Base-by-base conservation (phyloP, 2,888 invertebrate species). In the Caenorhabditis imperialis region DNA sequence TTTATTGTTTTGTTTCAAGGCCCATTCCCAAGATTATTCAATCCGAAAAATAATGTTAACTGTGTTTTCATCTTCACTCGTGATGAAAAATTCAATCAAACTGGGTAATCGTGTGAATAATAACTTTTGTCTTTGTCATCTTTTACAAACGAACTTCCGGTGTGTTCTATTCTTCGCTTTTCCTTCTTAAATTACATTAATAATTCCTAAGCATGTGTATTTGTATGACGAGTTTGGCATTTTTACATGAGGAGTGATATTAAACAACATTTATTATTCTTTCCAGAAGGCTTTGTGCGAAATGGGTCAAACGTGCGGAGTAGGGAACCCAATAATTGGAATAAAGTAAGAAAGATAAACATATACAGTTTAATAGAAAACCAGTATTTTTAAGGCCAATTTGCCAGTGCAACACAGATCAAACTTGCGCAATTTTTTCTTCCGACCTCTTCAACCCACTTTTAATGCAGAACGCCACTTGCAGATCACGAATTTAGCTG, bases 221-320 rank as follows among this genome's bases (percentile, higher is more conserved):
- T 38, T 16, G 16, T 23, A 63, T 65, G 65, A 65, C 65, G 50
- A 57, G 48, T 50, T 40, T 55, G 40, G 44, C 42, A 45, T 67
- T 51, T 35, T 57, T 42, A 18, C 6, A 8, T 12, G 42, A 53
- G 27, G 40, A 44, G 12, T 2, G 23, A 30, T 33, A 27, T 18
- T n/a, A n/a, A 55, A 55, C 25, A 25, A 57, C 18, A 55, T 55
- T 65, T 65, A 37, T 44, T 35, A 40, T 60, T 54, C 10, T 53
- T 55, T 54, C 14, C 50, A 74, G 74, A 74, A 74, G 58, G 51
- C 55, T 57, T 45, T 57, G 18, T 74, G 74, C 67, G 38, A 58
- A 25, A 16, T 16, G 16, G 67, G 44, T 33, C 38, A 74, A 16
- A 57, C 44, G 27, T 62, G 74, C 45, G 61, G 62, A 40, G 33